phyloP scores from a whole-genome alignment of 2,888 invertebrate genomes.

The Caenorhabditis sulstoni region DNA sequence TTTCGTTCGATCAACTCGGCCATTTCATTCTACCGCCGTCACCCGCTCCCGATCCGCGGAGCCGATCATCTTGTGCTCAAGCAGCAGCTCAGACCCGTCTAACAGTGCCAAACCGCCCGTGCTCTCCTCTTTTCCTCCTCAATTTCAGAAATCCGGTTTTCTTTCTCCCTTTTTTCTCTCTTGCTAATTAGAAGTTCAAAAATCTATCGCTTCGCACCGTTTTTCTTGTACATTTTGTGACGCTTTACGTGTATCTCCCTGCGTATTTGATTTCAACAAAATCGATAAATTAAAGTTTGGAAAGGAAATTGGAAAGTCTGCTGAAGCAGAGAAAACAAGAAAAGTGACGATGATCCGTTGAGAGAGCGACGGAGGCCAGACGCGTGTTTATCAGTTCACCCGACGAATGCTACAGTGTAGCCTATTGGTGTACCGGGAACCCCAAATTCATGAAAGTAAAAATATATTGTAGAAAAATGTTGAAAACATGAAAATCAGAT shows the following conservation, averaged over 20 bases:
- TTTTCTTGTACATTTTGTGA: slow-evolving; percentile 40
- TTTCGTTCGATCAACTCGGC: slow-evolving; percentile 72
- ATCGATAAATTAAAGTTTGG: slow-evolving; percentile 1
- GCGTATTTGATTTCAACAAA: slow-evolving; percentile 8
- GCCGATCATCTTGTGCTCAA: slow-evolving; percentile 76
- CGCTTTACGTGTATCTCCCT: slow-evolving; percentile 54
- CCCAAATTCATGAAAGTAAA: too few relatives aligned
- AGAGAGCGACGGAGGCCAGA: background rate
- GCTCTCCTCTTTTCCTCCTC: slow-evolving; percentile 10
- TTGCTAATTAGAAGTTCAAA: background rate
- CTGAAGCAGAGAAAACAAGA: background rate
- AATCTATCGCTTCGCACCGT: background rate
- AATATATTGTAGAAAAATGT: too few relatives aligned
- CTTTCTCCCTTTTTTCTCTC: slow-evolving; percentile 1
- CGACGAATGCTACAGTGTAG: slow-evolving; percentile 16
- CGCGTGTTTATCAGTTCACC: slow-evolving; percentile 12
- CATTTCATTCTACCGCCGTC: slow-evolving; percentile 72
- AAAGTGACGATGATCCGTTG: slow-evolving; percentile 18
- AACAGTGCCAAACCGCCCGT: slow-evolving; percentile 7
- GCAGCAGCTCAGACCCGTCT: slow-evolving; percentile 46
- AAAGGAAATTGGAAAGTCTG: background rate
- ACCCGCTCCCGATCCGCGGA: slow-evolving; percentile 77
- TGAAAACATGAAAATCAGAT: background rate
- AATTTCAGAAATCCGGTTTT: slow-evolving; percentile 11
- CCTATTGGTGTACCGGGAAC: background rate